Evolutionary conservation across 2,113 vertebrate species (phyloP).

Genomic region (Aegotheles bennettii): DNA sequence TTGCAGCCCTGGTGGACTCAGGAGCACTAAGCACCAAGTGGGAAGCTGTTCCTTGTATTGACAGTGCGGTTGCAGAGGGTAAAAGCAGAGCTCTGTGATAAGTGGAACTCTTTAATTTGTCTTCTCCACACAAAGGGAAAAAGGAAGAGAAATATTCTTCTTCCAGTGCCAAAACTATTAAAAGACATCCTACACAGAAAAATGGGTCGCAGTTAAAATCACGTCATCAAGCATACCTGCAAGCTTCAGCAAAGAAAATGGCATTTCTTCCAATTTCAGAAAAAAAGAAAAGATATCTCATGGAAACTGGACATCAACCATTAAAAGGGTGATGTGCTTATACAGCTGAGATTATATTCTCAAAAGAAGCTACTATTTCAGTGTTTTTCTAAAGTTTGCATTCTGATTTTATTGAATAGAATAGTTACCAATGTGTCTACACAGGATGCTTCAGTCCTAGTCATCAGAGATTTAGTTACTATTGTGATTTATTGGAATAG

Average conservation of each 20-base stretch:
- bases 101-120: background rate
- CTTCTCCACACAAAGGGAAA: background rate
- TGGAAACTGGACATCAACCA: background rate
- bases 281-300: background rate
- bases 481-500: background rate
- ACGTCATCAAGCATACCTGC: background rate
- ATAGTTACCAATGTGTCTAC: background rate
- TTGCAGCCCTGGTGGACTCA: background rate
- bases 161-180: background rate
- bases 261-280: background rate
- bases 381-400: background rate
- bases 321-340: background rate
- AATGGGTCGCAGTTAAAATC: background rate
- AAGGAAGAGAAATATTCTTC: background rate
- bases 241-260: background rate
- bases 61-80: background rate
- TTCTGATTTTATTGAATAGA: background rate
- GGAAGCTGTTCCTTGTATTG: background rate
- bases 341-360: background rate
- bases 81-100: background rate
- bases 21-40: background rate
- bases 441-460: background rate
- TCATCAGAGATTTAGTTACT: background rate
- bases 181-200: background rate
- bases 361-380: background rate